Base-by-base conservation (phyloP, 2,113 vertebrate species). In the Epinephelus cyanopodus region DNA sequence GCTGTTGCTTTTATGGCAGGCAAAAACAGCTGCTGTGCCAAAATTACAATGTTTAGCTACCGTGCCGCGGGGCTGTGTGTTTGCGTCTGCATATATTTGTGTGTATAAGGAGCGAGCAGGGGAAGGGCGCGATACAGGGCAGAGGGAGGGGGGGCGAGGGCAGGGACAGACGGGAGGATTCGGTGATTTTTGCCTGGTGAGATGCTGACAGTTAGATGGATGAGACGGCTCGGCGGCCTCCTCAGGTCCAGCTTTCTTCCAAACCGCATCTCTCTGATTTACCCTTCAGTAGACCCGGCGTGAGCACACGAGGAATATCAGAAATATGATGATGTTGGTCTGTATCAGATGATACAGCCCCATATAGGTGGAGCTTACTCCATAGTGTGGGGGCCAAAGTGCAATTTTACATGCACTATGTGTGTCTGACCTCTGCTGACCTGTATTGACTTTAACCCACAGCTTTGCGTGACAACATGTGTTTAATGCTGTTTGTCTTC, bases 151-250 rank as follows among this genome's bases (percentile, higher is more conserved):
- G 64, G 18, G 37, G 23, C 1, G 66, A 37, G 47, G 62, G 37
- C 53, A n/a, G 64, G 15, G 74, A 66, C 66, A 33, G 27, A 65
- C 23, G 52, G 69, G 58, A 85, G 75, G 66, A 71, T 57, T 19
- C 58, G 72, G 74, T 81, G 82, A 63, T 82, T 85, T 85, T 81
- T 70, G 57, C 82, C 84, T 37, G 74, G 61, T 61, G 85, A 85
- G 90, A 71, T 25, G 58, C 50, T 89, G 86, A 89, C 92, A 92
- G 82, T 53, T 71, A 85, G 87, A 93, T 83, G 74, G 84, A 93
- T 90, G 88, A 76, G 61, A 52, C 2, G 47, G 69, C 57, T 72
- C 73, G 6, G 47, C 57, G 8, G 77, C 66, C 74, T 67, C 56
- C 61, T 64, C 42, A 10, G 45, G 71, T 84, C 67, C 69, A 81